These are phyloP conservation scores for Poecilia latipinna DNA, from an alignment of 2,113 vertebrate species.

Conservation along the genomic window DNA sequence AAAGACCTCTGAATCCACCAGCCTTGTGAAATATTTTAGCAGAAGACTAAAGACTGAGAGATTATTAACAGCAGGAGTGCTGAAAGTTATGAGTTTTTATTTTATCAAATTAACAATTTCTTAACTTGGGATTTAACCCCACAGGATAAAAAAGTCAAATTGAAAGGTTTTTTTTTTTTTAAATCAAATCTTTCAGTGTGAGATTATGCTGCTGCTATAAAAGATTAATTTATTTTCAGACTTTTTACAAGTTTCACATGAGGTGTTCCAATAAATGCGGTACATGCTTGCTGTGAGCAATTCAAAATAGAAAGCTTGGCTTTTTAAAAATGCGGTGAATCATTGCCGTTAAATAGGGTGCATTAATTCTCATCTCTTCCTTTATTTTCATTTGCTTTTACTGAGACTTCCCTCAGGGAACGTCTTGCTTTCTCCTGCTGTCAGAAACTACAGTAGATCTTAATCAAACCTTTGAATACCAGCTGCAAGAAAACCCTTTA, in stretches of 20 bases:
- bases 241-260: not conserved
- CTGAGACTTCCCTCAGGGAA: conserved; percentile 23
- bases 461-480: conserved; percentile 70
- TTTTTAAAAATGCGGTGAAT: conserved; percentile 29
- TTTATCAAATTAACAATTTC: too few relatives aligned
- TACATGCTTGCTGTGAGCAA: conserved; percentile 20
- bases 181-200: not conserved
- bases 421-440: conserved; percentile 35
- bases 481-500: conserved; percentile 46
- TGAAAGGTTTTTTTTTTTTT: not conserved
- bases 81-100: too few relatives aligned
- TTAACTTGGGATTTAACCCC: too few relatives aligned
- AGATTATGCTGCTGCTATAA: not conserved
- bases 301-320: conserved; percentile 8
- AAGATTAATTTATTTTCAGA: not conserved
- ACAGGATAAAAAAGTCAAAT: not conserved
- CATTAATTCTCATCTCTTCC: conserved; percentile 37
- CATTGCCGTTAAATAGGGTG: conserved; percentile 43
- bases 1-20: too few relatives aligned
- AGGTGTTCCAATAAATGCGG: conserved; percentile 7
- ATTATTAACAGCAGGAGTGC: too few relatives aligned
- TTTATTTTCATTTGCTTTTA: conserved; percentile 19
- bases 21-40: not conserved
- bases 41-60: not conserved
- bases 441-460: conserved; percentile 67